Base-by-base conservation (phyloP, 2,113 vertebrate genomes). In the Oostethus manadensis region DNA sequence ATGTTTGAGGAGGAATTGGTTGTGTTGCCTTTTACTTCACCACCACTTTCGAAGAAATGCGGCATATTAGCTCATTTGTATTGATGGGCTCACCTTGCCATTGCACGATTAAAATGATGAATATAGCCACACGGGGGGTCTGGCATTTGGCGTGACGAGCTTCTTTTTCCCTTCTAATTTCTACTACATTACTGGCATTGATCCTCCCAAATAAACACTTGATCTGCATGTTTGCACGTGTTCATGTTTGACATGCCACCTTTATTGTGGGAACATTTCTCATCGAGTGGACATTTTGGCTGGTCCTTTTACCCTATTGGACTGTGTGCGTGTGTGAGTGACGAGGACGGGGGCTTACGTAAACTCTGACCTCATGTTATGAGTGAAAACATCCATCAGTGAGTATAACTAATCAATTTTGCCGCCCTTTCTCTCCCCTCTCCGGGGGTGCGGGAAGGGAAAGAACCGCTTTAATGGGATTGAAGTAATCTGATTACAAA, bases 331-430 rank as follows among this genome's bases (percentile, higher is more conserved):
- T 26, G 49, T 59, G 66, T 14, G 61, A 2, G 62, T 51, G 64
- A 74, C 17, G 16, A 55, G 68, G 64, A 70, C 74, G 68, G 46
- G 54, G 70, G 73, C 65, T 84, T 80, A 71, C 74, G 23, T 80
- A 73, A 80, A 85, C 81, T 78, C 66, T 85, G 79, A 84, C 81
- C 85, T 64, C 53, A 2, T 68, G 68, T 81, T 84, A 79, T 66
- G 79, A 82, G 81, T 71, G 70, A 84, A 85, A 87, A 87, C 83
- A 85, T 78, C 81, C 67, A 82, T 80, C 79, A 81, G 48, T 71
- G 71, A 66, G 46, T 74, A 74, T 46, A 73, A 87, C 83, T 71
- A 87, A 87, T 87, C 85, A 66, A 78, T 85, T 82, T 76, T 23
- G 57, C 45, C 48, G 11, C 62, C 53, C 66, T 47, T 60, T 65